phyloP scores from a whole-genome alignment of 2,888 invertebrate species.

The Tetrapedia diversipes region DNA sequence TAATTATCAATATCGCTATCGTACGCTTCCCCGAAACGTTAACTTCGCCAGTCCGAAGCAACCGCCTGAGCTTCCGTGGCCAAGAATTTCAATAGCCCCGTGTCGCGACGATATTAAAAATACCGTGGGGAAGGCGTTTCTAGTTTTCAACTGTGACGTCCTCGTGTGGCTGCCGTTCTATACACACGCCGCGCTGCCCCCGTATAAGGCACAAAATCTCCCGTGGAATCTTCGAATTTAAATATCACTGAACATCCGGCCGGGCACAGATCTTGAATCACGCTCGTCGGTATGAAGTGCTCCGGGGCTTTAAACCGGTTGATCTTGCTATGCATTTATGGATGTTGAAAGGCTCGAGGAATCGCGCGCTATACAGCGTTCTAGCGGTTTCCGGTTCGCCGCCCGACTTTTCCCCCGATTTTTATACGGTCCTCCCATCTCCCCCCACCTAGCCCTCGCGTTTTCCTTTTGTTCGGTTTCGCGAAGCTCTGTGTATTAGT shows the following conservation, averaged over 20 bases:
- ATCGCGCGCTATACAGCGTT: constrained; percentile 44
- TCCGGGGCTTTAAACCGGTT: constrained; percentile 55
- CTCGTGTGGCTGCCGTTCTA: too few species aligned
- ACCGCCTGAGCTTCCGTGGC: neutral
- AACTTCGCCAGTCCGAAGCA: too few species aligned
- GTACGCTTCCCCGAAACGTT: neutral
- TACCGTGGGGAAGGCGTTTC: constrained; percentile 37
- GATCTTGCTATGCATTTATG: constrained; percentile 70
- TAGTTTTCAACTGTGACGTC: constrained; percentile 43
- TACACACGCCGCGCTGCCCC: too few species aligned
- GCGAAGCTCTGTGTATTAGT: constrained; percentile 51
- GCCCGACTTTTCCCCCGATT: constrained; percentile 27
- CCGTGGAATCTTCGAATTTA: constrained; percentile 58
- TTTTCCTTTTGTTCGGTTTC: constrained; percentile 36
- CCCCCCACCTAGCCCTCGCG: too few species aligned
- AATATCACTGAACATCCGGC: constrained; percentile 54
- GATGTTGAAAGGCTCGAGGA: constrained; percentile 60
- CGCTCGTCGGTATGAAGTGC: constrained; percentile 54
- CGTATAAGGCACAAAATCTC: constrained; percentile 31
- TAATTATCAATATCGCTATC: neutral
- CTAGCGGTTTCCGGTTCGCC: constrained; percentile 35
- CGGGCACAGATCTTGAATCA: constrained; percentile 58
- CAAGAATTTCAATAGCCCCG: constrained; percentile 38
- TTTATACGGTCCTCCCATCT: constrained; percentile 17
- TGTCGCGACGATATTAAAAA: constrained; percentile 52